Conservation (phyloP, 2,113 vertebrate species). For the Polypterus bichir region DNA sequence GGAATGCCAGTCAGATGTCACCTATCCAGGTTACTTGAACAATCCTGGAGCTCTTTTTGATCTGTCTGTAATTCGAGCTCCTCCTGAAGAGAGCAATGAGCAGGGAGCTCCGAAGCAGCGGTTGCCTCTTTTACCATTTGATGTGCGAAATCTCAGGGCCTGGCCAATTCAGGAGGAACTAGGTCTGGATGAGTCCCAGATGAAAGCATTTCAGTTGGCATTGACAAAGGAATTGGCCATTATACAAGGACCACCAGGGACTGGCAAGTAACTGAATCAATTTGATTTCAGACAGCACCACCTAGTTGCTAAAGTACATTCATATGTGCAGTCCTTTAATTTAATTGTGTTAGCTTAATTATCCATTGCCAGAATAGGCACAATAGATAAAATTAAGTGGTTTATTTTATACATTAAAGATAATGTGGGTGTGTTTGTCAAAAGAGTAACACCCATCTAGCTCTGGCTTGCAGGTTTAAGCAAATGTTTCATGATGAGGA, state of each 20-base stretch:
- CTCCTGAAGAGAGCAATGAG: not conserved
- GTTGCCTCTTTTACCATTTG: slow-evolving; percentile 27
- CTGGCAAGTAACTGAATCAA: slow-evolving; percentile 47
- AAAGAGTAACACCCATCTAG: too few species aligned
- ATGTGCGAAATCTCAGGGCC: slow-evolving; percentile 38
- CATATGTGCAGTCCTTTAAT: too few species aligned
- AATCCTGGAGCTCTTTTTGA: slow-evolving; percentile 39
- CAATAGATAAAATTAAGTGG: too few species aligned
- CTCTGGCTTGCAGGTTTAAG: too few species aligned
- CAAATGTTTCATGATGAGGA: too few species aligned
- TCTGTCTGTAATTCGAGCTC: slow-evolving; percentile 39
- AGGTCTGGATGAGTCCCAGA: slow-evolving; percentile 76
- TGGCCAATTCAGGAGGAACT: slow-evolving; percentile 69
- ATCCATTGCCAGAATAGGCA: too few species aligned
- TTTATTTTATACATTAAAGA: too few species aligned
- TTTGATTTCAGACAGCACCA: too few species aligned
- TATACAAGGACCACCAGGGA: slow-evolving; percentile 90
- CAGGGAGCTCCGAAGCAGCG: not conserved
- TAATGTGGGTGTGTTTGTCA: too few species aligned
- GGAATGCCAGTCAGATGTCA: slow-evolving; percentile 56
- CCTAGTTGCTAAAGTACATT: too few species aligned
- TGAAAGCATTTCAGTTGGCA: slow-evolving; percentile 69
- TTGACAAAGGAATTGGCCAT: slow-evolving; percentile 85
- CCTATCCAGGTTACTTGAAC: slow-evolving; percentile 56
- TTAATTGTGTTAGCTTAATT: too few species aligned